Percentiles rank a stretch among this genome's conserved stretches.
These are phyloP conservation scores for Ormia ochracea DNA, from an alignment of 2,888 invertebrate species.

Conservation along the genomic window DNA sequence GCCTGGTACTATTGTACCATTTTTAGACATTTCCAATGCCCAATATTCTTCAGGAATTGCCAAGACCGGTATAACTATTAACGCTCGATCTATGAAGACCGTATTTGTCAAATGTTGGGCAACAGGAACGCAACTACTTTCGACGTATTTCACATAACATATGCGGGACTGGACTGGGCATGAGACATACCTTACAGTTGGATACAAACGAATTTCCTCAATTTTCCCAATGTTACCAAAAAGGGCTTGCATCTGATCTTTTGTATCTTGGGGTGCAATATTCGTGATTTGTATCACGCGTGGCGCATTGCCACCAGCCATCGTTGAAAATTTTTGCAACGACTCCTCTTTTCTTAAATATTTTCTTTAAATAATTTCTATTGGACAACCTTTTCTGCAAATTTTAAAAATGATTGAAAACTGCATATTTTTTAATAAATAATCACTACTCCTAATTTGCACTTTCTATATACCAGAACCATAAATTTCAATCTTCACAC, in stretches of 20 bases:
- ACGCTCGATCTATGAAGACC: conserved; percentile 97
- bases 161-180: conserved; percentile 94
- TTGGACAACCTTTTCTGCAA: conserved; percentile 35
- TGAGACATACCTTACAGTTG: conserved; percentile 91
- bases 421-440: conserved; percentile 24
- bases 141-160: conserved; percentile 97
- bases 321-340: conserved; percentile 62
- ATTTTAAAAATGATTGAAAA: conserved; percentile 18
- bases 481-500: conserved; percentile 33
- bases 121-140: conserved; percentile 91
- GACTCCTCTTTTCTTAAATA: conserved; percentile 18
- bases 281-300: conserved; percentile 90
- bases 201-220: conserved; percentile 95
- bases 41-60: conserved; percentile 96
- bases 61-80: conserved; percentile 94
- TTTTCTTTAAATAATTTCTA: conserved; percentile 32
- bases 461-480: conserved; percentile 19
- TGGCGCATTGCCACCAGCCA: conserved; percentile 76
- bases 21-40: conserved; percentile 93
- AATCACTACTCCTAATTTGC: conserved; percentile 10
- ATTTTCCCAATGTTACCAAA: conserved; percentile 96
- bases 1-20: conserved; percentile 92
- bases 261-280: conserved; percentile 96
- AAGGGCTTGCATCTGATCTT: conserved; percentile 97
- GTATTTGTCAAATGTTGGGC: conserved; percentile 99